These are phyloP conservation scores for Baryphthengus martii DNA, from an alignment of 2,113 vertebrate species.

Conservation along the genomic window DNA sequence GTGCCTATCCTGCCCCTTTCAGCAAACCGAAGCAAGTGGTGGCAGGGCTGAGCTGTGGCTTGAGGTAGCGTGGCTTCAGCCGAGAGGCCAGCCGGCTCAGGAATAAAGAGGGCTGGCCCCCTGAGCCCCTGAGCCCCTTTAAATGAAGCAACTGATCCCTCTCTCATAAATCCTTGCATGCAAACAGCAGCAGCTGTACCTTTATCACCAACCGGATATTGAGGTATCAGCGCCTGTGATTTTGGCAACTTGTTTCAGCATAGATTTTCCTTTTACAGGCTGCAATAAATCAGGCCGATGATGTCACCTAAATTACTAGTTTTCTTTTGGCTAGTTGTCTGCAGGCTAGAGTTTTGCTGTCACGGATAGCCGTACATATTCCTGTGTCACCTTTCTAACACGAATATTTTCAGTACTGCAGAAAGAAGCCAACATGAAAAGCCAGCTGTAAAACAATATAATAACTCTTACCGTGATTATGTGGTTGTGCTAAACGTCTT, in stretches of 20 bases:
- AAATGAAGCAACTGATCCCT: neutral
- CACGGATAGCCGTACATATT: neutral
- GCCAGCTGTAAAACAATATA: neutral
- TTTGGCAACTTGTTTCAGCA: neutral
- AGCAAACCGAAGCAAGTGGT: neutral
- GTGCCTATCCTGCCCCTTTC: neutral
- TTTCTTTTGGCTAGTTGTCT: neutral
- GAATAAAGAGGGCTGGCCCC: neutral
- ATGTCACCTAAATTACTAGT: neutral
- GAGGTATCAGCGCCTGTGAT: neutral
- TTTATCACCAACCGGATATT: neutral
- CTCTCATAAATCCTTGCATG: neutral
- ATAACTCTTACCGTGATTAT: neutral
- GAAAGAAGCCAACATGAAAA: neutral
- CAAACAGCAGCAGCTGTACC: neutral
- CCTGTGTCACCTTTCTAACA: neutral
- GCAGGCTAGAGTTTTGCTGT: neutral
- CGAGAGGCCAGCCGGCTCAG: neutral
- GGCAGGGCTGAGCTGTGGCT: rapidly evolving
- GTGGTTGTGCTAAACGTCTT: neutral
- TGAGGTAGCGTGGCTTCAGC: neutral
- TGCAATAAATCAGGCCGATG: neutral
- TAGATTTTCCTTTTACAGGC: neutral
- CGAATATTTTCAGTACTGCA: neutral
- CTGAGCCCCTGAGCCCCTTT: neutral